These are phyloP conservation scores for Chionomys nivalis DNA, from an alignment of 2,113 vertebrate species.

Conservation along the genomic window DNA sequence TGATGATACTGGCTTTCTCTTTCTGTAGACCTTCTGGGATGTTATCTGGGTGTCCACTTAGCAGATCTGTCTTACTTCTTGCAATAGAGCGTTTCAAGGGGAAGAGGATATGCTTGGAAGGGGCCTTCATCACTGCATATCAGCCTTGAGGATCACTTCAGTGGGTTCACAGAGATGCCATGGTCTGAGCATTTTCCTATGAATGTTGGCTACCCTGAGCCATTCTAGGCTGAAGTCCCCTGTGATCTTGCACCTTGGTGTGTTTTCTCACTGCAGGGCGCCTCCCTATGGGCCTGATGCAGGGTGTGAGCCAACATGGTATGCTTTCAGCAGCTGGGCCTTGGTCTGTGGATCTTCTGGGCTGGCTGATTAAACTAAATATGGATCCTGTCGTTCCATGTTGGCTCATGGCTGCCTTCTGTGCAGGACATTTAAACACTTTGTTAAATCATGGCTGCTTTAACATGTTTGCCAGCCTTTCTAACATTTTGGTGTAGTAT, in stretches of 20 bases:
- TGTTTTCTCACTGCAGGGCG: neutral
- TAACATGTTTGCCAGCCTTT: constrained; percentile 35
- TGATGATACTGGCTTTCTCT: neutral
- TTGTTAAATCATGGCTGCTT: constrained; percentile 6
- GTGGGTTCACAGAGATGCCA: neutral
- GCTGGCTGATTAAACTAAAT: neutral
- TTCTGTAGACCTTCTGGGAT: neutral
- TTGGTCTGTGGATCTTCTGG: neutral
- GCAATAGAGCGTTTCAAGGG: neutral
- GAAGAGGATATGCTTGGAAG: neutral
- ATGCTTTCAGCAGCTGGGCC: neutral
- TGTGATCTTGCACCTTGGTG: too few species aligned
- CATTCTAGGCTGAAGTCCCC: neutral
- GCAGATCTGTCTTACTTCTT: neutral
- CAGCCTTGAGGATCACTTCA: neutral
- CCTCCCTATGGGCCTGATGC: neutral
- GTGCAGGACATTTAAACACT: neutral
- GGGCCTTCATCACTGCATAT: neutral
- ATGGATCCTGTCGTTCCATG: too few species aligned
- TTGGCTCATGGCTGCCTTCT: neutral
- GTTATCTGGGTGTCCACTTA: neutral
- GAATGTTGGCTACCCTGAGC: neutral
- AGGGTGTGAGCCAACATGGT: too few species aligned
- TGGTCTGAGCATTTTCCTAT: neutral
- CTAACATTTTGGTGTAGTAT: neutral